These are phyloP conservation scores for Danio kyathit DNA, from an alignment of 2,797 vertebrate species.

Conservation along the genomic window DNA sequence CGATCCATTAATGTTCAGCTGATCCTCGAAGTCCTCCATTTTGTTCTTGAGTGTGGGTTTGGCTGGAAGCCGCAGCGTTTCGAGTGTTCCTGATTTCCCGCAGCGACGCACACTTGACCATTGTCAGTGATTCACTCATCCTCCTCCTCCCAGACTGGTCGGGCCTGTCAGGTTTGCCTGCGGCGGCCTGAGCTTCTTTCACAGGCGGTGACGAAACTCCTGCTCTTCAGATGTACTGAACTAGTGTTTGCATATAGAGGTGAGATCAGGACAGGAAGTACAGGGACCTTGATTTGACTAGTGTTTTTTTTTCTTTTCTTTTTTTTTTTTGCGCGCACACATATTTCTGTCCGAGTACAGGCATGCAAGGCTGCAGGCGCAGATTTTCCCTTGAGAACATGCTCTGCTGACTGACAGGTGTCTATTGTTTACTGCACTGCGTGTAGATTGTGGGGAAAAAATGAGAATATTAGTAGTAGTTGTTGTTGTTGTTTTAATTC, in stretches of 20 bases:
- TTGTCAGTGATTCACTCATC: conserved; percentile 73
- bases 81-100: conserved; percentile 24
- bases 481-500: too few species aligned
- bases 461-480: too few species aligned
- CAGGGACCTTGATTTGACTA: neutral
- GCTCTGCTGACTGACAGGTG: neutral
- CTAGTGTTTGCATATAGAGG: conserved; percentile 5
- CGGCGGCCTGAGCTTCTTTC: neutral
- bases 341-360: conserved; percentile 64
- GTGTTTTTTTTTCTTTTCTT: neutral
- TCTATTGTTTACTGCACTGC: neutral
- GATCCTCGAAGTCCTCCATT: conserved; percentile 49
- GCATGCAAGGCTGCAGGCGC: conserved; percentile 71
- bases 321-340: too few species aligned
- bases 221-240: neutral
- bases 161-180: conserved; percentile 46
- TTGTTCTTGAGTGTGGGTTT: conserved; percentile 61
- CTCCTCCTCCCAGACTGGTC: conserved; percentile 61
- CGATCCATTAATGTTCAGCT: conserved; percentile 38
- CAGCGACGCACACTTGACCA: too few species aligned
- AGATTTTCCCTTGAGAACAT: conserved; percentile 17
- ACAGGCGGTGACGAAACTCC: neutral
- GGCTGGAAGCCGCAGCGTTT: conserved; percentile 76
- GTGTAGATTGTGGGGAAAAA: too few species aligned
- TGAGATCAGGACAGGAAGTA: neutral